phyloP scores from a whole-genome alignment of 2,888 invertebrate species.

The Pomacea canaliculata region DNA sequence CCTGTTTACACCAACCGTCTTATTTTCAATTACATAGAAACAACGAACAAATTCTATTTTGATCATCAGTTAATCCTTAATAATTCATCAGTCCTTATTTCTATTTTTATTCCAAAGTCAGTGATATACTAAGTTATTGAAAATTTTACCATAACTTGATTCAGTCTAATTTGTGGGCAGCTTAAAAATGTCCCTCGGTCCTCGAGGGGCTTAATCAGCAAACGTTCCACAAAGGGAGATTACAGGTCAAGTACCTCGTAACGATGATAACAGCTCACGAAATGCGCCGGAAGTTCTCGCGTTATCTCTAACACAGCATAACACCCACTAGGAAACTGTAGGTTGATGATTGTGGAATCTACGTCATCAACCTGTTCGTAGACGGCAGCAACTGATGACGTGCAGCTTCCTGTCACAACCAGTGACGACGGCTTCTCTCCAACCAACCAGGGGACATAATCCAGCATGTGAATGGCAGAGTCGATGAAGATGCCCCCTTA shows the following conservation, averaged over 20 bases:
- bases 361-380: conserved; percentile 25
- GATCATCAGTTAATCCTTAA: no score
- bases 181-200: no score
- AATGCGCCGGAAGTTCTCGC: conserved; percentile 8
- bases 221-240: not conserved
- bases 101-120: no score
- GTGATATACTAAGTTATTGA: no score
- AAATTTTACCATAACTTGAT: no score
- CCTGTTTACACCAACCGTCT: no score
- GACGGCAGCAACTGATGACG: conserved; percentile 5
- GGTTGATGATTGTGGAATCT: conserved; percentile 25
- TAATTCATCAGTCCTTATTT: no score
- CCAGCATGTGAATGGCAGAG: conserved; percentile 38
- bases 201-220: not conserved
- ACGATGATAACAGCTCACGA: conserved; percentile 21
- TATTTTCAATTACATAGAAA: no score
- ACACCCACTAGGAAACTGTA: conserved; percentile 29
- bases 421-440: conserved; percentile 36
- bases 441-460: conserved; percentile 36
- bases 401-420: conserved; percentile 28
- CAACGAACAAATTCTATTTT: no score
- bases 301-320: conserved; percentile 28
- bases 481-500: conserved; percentile 41
- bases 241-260: conserved; percentile 2
- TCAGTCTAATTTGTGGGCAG: no score